Conservation (phyloP, 2,797 vertebrate species). For the Tokudaia tokunoshimensis region DNA sequence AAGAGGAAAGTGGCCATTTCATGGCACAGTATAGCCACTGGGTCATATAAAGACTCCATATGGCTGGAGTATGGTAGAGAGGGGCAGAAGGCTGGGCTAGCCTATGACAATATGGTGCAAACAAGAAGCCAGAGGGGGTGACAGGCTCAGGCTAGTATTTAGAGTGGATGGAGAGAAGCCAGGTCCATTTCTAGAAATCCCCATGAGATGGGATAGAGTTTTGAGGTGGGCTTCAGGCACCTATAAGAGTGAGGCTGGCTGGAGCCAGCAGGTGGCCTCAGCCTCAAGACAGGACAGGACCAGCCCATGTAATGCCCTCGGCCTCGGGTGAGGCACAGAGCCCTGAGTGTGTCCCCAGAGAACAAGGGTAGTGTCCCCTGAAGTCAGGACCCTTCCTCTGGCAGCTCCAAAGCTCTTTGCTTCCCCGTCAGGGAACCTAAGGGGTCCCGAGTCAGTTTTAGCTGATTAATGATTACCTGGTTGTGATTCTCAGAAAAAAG, state of each 20-base stretch:
- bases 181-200: background rate
- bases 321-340: background rate
- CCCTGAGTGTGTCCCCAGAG: background rate
- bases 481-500: background rate
- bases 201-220: rapidly evolving
- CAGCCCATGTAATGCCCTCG: background rate
- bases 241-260: background rate
- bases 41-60: rapidly evolving
- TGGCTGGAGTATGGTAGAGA: background rate
- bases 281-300: background rate
- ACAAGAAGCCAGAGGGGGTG: background rate
- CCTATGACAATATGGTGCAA: no score
- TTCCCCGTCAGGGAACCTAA: background rate
- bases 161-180: background rate
- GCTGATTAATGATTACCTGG: background rate
- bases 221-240: background rate
- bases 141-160: background rate
- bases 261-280: no score
- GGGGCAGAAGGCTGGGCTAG: no score
- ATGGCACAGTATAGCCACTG: background rate
- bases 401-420: background rate
- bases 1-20: background rate
- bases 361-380: background rate
- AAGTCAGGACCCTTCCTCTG: background rate
- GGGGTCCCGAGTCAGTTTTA: background rate